Conservation (phyloP, 2,888 invertebrate genomes). For the Acanthacorydalis orientalis region DNA sequence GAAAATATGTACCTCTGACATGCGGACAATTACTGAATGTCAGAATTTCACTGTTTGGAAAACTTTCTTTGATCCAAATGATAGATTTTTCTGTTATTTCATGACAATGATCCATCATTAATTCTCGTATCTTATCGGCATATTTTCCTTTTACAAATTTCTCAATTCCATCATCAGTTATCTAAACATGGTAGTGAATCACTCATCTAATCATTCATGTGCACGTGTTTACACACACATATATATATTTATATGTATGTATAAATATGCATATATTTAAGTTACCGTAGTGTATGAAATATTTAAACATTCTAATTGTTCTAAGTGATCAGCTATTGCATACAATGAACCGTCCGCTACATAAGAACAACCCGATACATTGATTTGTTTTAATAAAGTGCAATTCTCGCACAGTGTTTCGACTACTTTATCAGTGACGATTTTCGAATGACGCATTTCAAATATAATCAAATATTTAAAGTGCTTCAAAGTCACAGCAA, state of each 20-base stretch:
- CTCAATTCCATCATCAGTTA: conserved; percentile 19
- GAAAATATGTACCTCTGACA: conserved; percentile 10
- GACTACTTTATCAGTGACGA: background rate
- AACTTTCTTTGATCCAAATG: conserved; percentile 16
- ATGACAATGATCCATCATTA: conserved; percentile 19
- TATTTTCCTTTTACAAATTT: conserved; percentile 16
- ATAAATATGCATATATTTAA: background rate
- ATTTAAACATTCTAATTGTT: conserved; percentile 18
- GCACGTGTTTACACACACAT: too few relatives aligned
- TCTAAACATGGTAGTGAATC: conserved; percentile 13
- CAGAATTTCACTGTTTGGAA: conserved; percentile 19
- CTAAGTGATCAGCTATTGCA: conserved; percentile 14
- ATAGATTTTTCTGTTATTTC: conserved; percentile 18
- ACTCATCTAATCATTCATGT: too few relatives aligned
- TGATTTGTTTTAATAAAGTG: conserved; percentile 26
- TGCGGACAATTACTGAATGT: conserved; percentile 15
- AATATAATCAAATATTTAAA: background rate
- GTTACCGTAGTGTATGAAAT: conserved; percentile 22
- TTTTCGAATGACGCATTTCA: background rate
- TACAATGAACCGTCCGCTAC: conserved; percentile 20
- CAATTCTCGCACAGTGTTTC: conserved; percentile 22
- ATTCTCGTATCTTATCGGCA: conserved; percentile 17
- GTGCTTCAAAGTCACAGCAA: background rate
- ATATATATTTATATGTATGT: conserved; percentile 7
- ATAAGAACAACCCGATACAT: conserved; percentile 25